Base-by-base conservation (phyloP, 92 coral and sea anemone species). In the Epizoanthus fatuus region DNA sequence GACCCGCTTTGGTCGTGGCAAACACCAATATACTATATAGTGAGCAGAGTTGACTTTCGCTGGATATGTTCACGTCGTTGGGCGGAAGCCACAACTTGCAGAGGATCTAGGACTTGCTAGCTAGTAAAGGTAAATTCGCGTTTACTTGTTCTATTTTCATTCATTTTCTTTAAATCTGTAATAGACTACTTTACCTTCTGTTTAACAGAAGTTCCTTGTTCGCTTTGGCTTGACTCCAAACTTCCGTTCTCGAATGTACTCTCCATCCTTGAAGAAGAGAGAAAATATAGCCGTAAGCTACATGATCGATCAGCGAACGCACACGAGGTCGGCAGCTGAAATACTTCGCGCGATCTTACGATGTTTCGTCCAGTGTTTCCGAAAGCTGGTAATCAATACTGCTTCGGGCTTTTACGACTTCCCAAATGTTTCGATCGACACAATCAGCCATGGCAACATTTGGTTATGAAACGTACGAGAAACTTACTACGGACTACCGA, bases 361-460 rank as follows among this genome's bases (percentile, higher is more conserved):
- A 77, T 77, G 82, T 77, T 77, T 77, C 69, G 38, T 60, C 38
- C 53, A 54, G 49, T 57, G 67, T 57, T 75, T 37, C 82, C 82
- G 82, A 60, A 39, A 40, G 65, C 70, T 60, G 69, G 47, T 77
- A 77, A 77, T 77, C 82, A 77, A 77, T 77, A 77, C 82, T 77
- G 56, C 82, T 77, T 77, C 82, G 82, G 82, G 82, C 82, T 62
- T 42, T 77, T 44, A 77, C 69, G 53, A 81, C 95, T 63, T 92
- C 95, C 93, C 93, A 89, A 69, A 87, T 83, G 86, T 86, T 92
- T 29, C 92, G 87, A 54, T 84, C 95, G 59, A 67, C 40, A 38
- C 84, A 66, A 37, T 81, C 87, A 38, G 95, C 90, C 95, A 92
- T 92, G 56, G 82, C 49, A 77, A 77, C 82, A 77, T 77, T 77